Base-by-base conservation (phyloP, 2,797 vertebrate species). In the Salarias fasciatus region DNA sequence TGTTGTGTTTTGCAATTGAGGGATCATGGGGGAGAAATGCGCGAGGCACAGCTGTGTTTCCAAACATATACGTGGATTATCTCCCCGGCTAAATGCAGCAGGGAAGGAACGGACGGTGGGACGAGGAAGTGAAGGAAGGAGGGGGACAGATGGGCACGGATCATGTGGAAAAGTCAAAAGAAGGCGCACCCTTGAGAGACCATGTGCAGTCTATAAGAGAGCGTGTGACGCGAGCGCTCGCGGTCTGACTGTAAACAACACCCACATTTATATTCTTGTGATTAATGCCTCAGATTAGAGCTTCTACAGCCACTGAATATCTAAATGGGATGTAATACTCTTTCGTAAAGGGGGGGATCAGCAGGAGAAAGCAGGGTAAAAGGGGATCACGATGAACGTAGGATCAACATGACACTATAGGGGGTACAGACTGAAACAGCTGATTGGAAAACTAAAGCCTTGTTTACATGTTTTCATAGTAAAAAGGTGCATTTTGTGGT, bases 61-160 rank as follows among this genome's bases (percentile, higher is more conserved):
- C 85, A 90, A 89, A 89, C 82, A 88, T 86, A 86, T 69, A 79
- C 67, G 4, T 54, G 55, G 74, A 79, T 88, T 88, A 92, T 90
- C 83, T 82, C 76, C 75, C 69, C 45, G 63, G 73, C 76, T 84
- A 69, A 79, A 78, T 66, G 57, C 38, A 52, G 18, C 18, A 24
- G 18, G 68, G 52, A n/a, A n/a, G 30, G 49, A 72, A 75, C 51
- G 64, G 80, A 36, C 11, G 65, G 74, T 12, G 24, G 29, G 42
- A 58, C 7, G 29, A 72, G 40, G 37, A 36, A 38, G 53, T 24
- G 47, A 59, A 6, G 67, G 33, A 18, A 9, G 57, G 35, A 18
- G 48, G 28, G 13, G 41, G 15, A 46, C 50, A 59, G 38, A 68
- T 45, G 18, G 37, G 51, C 50, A 37, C 36, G 35, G 65, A 51